Evolutionary conservation across 2,113 vertebrate species (phyloP), one percentile per base, ranked within the genome.

Genomic region (Esox niger): DNA sequence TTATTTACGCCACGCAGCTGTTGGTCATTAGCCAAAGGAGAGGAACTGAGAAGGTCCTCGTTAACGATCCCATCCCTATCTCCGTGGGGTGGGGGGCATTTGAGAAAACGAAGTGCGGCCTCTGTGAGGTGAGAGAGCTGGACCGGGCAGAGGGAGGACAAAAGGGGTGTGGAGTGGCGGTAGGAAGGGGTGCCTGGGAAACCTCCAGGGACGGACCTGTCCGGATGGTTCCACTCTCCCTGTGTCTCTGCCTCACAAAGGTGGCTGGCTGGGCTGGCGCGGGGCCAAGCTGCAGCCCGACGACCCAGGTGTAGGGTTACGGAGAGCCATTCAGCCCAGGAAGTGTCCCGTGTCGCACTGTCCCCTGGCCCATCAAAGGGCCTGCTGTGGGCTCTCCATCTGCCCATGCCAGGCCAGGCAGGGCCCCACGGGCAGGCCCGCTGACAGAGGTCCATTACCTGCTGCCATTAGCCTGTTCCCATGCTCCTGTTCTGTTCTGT

Each of bases 301-400:
- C 47, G 17, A 21, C n/a, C 17, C 47, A 49, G 20, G 47, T 49
- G 47, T 49, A 20, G 17, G 17, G n/a, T 49, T 49, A n/a, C 47
- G n/a, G 13, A 20, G 47, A 15, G 47, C 47, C 47, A 52, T 52
- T 52, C 47, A 52, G 47, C 47, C n/a, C n/a, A 52, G 47, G 47
- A 52, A 52, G n/a, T 52, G 47, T 52, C 47, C 74, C 59, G 17
- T 79, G 80, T 74, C 74, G 54, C 64, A 43, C 79, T 79, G 76
- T 76, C 73, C 73, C 70, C 25, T 64, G 70, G 64, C 74, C 71
- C 66, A 66, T 79, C 65, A 82, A 79, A 79, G 70, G 58, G 65
- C 49, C 69, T 43, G 76, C 76, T 79, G 72, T 81, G 73, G 74
- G 74, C 62, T 72, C 38, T 43, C 15, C 38, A 43, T 43, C 38